These are phyloP conservation scores for Lamellibrachia satsuma DNA, from an alignment of 2,888 invertebrate species.

Conservation along the genomic window DNA sequence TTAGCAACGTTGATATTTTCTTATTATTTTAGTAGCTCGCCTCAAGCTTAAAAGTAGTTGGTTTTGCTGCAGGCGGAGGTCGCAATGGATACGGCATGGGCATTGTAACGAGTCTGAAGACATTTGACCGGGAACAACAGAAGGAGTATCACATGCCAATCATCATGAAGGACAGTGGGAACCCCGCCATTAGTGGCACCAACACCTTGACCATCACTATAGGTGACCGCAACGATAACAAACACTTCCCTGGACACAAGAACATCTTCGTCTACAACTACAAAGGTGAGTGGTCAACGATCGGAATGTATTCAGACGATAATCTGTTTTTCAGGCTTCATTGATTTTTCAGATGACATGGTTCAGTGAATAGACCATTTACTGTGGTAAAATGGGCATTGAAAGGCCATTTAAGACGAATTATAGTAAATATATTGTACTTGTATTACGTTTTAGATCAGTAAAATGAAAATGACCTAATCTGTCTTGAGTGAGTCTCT, in stretches of 20 bases:
- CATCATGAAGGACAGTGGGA: conserved; percentile 95
- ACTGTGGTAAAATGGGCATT: neutral
- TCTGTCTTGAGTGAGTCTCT: neutral
- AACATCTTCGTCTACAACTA: conserved; percentile 97
- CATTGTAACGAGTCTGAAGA: conserved; percentile 89
- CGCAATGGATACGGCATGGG: conserved; percentile 82
- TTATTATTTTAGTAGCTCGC: neutral
- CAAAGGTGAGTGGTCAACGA: conserved; percentile 71
- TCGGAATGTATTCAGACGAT: neutral
- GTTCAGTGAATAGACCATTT: neutral
- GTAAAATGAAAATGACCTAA: neutral
- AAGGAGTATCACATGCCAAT: conserved; percentile 97
- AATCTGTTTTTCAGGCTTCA: neutral
- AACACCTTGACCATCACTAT: conserved; percentile 95
- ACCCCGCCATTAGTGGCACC: conserved; percentile 84
- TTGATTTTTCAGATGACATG: neutral
- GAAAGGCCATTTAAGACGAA: neutral
- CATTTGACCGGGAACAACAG: conserved; percentile 94
- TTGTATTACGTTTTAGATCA: neutral
- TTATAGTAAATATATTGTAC: neutral
- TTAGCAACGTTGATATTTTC: neutral
- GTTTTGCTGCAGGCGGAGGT: conserved; percentile 43
- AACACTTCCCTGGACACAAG: conserved; percentile 97
- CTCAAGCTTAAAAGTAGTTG: neutral
- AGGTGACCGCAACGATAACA: conserved; percentile 96